Evolutionary conservation across 2,888 invertebrate species (phyloP), one percentile per base, ranked within the genome.

Genomic region (Luffia ferchaultella): DNA sequence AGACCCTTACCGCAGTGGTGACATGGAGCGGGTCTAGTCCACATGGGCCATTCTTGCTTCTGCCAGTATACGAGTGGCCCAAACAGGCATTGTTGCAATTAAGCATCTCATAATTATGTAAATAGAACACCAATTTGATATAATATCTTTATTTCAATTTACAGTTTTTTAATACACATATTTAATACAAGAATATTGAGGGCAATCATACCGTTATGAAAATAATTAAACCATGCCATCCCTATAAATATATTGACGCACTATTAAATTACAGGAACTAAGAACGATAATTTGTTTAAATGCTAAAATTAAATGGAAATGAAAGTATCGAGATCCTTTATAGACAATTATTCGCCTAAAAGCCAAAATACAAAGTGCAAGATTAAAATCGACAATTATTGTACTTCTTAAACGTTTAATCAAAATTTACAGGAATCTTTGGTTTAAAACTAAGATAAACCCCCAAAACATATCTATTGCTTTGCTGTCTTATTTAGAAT

Each of bases 1-100:
- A 60, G 16, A 56, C 70, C 0, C 58, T 66, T 1, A 68, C 69
- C 1, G 82, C 79, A 1, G 61, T 76, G 1, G 73, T 77, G 0
- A 67, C 76, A 2, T 72, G 76, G 54, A 64, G 70, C 1, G 70
- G 74, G 47, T 42, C 49, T 46, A 30, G 51, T 44, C 44, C 42
- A 45, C 12, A 20, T 2, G 40, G 49, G 2, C 51, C 68, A 0
- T 58, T 78, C 1, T 61, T 74, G 0, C 53, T 80, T 5, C 48
- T 70, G 45, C 73, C 76, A 0, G 62, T 63, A 9, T 63, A 60
- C 20, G 68, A 72, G 19, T 82, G 77, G 74, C 58, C 65, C 0
- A 52, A 54, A 45, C 59, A 58, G 17, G 59, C 67, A 1, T 53
- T 65, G 17, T 46, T 50, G 20, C 42, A 49, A 20, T 16, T 49